Percentiles rank a stretch among this genome's conserved stretches.
Evolutionary conservation across 2,113 vertebrate species (phyloP).

Genomic region (Anhinga anhinga): DNA sequence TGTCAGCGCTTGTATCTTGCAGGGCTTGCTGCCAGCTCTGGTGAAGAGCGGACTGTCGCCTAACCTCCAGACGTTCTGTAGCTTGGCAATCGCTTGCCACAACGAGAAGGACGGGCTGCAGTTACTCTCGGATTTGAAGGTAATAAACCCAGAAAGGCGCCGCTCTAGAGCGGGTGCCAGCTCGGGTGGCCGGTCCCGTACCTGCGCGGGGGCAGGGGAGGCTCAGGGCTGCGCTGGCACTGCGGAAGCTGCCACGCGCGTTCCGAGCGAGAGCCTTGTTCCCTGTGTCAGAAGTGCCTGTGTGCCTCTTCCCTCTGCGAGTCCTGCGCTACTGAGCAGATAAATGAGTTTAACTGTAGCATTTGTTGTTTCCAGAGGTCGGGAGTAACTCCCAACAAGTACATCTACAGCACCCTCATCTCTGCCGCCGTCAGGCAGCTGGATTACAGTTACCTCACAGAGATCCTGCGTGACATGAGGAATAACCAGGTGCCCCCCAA

Average conservation of each 20-base stretch:
- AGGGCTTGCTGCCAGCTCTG: conserved; percentile 83
- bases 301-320: not conserved
- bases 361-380: conserved; percentile 71
- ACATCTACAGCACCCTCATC: conserved; percentile 90
- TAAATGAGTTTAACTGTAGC: not conserved
- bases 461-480: conserved; percentile 85
- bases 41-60: conserved; percentile 74
- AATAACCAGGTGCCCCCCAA: conserved; percentile 80
- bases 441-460: conserved; percentile 87
- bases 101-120: conserved; percentile 79
- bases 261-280: not conserved
- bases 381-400: conserved; percentile 82
- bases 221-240: not conserved
- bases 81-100: conserved; percentile 85
- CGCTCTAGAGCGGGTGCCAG: not conserved
- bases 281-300: not conserved
- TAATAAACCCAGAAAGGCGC: conserved; percentile 21
- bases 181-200: not conserved
- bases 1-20: not conserved
- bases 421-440: conserved; percentile 79
- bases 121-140: conserved; percentile 89
- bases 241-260: not conserved
- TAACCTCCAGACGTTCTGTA: conserved; percentile 85
- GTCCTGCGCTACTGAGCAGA: not conserved
- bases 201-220: not conserved